Conservation (phyloP, 2,797 vertebrate genomes). For the Pampus argenteus region DNA sequence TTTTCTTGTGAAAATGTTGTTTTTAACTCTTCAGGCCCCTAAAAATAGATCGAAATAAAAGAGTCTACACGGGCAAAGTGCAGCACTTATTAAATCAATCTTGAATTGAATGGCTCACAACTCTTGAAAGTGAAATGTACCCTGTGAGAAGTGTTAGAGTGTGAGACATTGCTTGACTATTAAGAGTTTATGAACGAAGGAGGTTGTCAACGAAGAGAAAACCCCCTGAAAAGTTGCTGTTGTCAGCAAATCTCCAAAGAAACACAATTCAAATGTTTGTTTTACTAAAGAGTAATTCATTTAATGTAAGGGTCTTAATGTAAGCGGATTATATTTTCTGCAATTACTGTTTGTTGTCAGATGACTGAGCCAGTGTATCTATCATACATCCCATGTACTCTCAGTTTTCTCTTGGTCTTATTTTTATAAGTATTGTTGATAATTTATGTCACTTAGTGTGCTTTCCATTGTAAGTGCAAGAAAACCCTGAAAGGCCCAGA, state of each 20-base stretch:
- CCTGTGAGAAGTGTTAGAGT: background rate
- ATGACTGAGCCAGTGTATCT: background rate
- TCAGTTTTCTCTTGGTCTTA: slow-evolving; percentile 19
- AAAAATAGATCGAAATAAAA: background rate
- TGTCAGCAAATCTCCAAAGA: too few relatives aligned
- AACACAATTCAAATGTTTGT: background rate
- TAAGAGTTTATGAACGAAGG: background rate
- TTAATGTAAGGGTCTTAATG: background rate
- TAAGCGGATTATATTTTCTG: slow-evolving; percentile 5
- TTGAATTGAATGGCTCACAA: background rate
- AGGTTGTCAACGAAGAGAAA: background rate
- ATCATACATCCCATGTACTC: slow-evolving; percentile 26
- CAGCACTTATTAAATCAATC: background rate
- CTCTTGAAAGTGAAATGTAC: background rate
- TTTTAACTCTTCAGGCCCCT: background rate
- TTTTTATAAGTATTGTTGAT: slow-evolving; percentile 27
- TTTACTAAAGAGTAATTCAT: background rate
- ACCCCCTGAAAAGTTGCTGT: too few relatives aligned
- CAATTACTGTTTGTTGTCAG: background rate
- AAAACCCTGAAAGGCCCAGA: background rate
- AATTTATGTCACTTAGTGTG: slow-evolving; percentile 21
- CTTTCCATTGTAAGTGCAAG: slow-evolving; percentile 18
- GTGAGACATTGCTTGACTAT: background rate
- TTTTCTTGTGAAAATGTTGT: background rate
- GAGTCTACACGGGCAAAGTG: background rate